Conservation (phyloP, 2,113 vertebrate species). For the Chascanopsetta lugubris region DNA sequence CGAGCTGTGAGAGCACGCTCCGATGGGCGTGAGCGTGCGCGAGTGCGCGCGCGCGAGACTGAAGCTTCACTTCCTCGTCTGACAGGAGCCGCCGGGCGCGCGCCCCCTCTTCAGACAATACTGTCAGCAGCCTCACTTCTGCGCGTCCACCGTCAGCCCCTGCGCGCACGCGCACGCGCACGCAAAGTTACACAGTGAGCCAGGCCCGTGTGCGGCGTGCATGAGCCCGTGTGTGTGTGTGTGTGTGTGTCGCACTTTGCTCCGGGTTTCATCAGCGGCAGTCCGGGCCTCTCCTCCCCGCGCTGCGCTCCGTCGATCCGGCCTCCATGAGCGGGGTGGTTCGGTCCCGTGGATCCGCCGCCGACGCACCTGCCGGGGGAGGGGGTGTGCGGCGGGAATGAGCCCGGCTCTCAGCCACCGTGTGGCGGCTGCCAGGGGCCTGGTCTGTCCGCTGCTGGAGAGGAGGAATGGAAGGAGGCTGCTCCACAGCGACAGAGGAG, state of each 20-base stretch:
- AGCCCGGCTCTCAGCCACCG: conserved; percentile 52
- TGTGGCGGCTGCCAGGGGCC: conserved; percentile 60
- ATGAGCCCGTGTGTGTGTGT: background rate
- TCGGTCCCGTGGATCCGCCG: conserved; percentile 1
- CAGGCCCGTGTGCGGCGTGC: conserved; percentile 36
- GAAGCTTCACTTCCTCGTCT: conserved; percentile 73
- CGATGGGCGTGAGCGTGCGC: conserved; percentile 59
- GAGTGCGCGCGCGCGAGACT: too few species aligned
- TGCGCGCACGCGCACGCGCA: background rate
- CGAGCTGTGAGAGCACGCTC: conserved; percentile 6
- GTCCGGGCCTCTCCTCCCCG: conserved; percentile 12
- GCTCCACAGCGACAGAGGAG: conserved; percentile 31
- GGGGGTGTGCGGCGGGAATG: conserved; percentile 33
- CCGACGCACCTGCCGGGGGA: conserved; percentile 50
- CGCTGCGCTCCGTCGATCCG: conserved; percentile 21
- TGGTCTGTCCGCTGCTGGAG: conserved; percentile 57
- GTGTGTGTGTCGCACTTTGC: conserved; percentile 58
- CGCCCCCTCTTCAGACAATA: conserved; percentile 22
- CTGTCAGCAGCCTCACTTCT: conserved; percentile 28
- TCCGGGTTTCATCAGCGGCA: conserved; percentile 38
- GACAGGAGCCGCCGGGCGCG: conserved; percentile 62
- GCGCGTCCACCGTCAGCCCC: conserved; percentile 2
- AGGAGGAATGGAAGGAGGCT: conserved; percentile 50
- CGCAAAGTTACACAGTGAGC: conserved; percentile 11
- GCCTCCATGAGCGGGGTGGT: background rate